Percentiles rank a stretch among this genome's conserved stretches.
phyloP scores from a whole-genome alignment of 23 tunicate species.

The Oikopleura albicans region DNA sequence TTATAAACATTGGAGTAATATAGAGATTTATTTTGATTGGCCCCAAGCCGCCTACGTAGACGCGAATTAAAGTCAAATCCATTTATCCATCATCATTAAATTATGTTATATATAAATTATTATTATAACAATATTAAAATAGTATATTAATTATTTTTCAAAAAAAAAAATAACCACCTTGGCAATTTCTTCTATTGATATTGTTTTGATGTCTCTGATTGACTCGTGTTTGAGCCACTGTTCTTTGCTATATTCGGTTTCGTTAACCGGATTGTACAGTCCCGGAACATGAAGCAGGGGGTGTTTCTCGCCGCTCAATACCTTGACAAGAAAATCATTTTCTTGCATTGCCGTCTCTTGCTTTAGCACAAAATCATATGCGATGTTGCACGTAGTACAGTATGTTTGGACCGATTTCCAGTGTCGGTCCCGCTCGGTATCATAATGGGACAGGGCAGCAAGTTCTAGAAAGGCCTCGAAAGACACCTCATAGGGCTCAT shows the following conservation, averaged over 20 bases:
- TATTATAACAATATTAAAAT: no score
- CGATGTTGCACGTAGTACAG: conserved; percentile 5
- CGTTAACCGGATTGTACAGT: not conserved
- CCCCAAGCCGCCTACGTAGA: no score
- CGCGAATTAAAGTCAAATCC: no score
- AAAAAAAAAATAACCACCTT: no score
- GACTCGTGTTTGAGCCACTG: not conserved
- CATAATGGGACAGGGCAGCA: not conserved
- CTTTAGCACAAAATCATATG: not conserved
- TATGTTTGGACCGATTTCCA: conserved; percentile 15
- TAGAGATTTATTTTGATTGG: no score
- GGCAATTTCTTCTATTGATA: not conserved
- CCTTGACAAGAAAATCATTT: not conserved
- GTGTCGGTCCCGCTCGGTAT: not conserved
- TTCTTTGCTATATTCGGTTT: no score
- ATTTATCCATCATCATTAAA: no score
- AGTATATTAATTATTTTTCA: no score
- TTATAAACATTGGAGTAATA: no score
- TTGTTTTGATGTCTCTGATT: not conserved
- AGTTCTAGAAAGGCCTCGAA: not conserved
- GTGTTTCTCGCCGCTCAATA: not conserved
- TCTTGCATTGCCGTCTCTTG: conserved; percentile 8
- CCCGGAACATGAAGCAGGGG: conserved; percentile 5
- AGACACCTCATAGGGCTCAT: not conserved
- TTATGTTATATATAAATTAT: no score